Conservation (phyloP, 2,113 vertebrate genomes). For the Andinoacara biseriatus region DNA sequence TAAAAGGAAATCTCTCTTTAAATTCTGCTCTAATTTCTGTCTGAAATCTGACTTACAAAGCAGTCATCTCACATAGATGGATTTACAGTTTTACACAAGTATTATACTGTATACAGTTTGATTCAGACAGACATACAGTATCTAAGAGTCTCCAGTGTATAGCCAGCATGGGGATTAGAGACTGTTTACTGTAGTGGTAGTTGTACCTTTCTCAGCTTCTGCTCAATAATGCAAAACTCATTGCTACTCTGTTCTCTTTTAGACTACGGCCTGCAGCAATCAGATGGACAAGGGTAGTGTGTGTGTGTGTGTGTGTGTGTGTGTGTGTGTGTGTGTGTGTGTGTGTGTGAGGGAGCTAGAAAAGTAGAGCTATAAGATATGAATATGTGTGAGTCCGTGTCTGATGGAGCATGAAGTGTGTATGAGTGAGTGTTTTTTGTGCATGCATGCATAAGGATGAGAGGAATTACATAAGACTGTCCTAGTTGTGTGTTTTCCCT, state of each 20-base stretch:
- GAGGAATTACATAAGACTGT: conserved; percentile 77
- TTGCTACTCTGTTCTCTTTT: conserved; percentile 62
- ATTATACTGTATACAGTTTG: neutral
- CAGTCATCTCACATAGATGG: neutral
- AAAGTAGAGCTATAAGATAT: conserved; percentile 43
- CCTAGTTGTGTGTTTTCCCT: conserved; percentile 73
- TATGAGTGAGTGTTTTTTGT: conserved; percentile 69
- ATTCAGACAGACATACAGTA: conserved; percentile 9
- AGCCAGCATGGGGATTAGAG: conserved; percentile 16
- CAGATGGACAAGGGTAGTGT: conserved; percentile 67
- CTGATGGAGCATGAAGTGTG: conserved; percentile 71
- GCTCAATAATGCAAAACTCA: conserved; percentile 79
- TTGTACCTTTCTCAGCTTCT: conserved; percentile 65
- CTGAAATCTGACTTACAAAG: neutral
- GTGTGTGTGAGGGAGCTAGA: neutral
- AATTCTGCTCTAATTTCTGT: neutral
- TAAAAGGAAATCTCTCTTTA: neutral
- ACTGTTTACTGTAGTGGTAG: conserved; percentile 44
- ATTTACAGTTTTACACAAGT: neutral
- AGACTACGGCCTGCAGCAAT: conserved; percentile 73
- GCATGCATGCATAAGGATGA: conserved; percentile 78
- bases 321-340: conserved; percentile 17
- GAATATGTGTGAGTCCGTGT: conserved; percentile 65
- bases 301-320: conserved; percentile 19
- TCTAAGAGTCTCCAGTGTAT: conserved; percentile 9